These are phyloP conservation scores for Lepisosteus oculatus DNA, from an alignment of 2,113 vertebrate genomes.

Conservation along the genomic window DNA sequence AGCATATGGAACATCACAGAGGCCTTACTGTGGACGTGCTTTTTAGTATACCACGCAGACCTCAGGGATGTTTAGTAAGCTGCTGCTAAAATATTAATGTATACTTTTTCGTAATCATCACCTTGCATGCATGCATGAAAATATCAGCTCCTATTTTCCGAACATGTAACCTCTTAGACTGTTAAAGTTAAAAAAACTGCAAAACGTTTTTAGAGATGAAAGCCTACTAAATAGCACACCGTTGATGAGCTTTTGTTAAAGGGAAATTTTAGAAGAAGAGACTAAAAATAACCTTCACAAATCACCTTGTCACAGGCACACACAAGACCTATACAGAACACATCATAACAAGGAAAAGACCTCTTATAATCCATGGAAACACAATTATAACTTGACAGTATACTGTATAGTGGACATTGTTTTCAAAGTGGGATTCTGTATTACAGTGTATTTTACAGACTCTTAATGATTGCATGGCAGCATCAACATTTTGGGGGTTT, in stretches of 20 bases:
- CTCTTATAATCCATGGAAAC: constrained; percentile 36
- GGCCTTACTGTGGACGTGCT: no score
- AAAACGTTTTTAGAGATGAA: background rate
- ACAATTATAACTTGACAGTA: constrained; percentile 39
- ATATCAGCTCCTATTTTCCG: no score
- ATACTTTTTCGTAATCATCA: no score
- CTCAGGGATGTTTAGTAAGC: no score
- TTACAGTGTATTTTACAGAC: constrained; percentile 19
- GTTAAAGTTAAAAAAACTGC: no score
- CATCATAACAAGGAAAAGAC: constrained; percentile 29
- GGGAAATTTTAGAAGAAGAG: constrained; percentile 36
- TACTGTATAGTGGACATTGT: constrained; percentile 27
- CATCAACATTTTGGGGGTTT: background rate
- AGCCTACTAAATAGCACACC: constrained; percentile 16
- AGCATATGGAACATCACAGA: no score
- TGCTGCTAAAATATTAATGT: no score
- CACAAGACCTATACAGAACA: constrained; percentile 35
- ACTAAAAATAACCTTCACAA: constrained; percentile 36
- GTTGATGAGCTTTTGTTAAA: constrained; percentile 26
- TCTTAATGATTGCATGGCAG: constrained; percentile 35
- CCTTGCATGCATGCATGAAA: no score
- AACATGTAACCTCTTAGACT: no score
- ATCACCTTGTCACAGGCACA: constrained; percentile 43
- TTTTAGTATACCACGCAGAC: no score
- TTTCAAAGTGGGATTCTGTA: constrained; percentile 17